These are phyloP conservation scores for Octodonta nipae DNA, from an alignment of 2,888 invertebrate species.

Conservation along the genomic window DNA sequence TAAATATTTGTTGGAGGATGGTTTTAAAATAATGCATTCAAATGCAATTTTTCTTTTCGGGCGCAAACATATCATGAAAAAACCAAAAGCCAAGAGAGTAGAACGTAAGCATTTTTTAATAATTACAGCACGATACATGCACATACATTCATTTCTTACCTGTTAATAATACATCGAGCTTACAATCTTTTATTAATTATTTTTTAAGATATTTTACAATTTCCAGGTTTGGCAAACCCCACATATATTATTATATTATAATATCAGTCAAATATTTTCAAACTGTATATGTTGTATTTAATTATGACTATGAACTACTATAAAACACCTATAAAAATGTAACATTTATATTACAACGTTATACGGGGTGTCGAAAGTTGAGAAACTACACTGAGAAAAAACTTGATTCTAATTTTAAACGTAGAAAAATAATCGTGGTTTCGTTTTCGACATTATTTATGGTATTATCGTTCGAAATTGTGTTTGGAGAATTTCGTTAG, in stretches of 20 bases:
- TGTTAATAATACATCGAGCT: conserved; percentile 31
- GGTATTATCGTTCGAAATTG: too few relatives aligned
- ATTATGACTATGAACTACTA: conserved; percentile 22
- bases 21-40: too few relatives aligned
- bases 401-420: too few relatives aligned
- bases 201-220: conserved; percentile 29
- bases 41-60: too few relatives aligned
- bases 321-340: conserved; percentile 32
- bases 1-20: too few relatives aligned
- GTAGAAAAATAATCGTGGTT: too few relatives aligned
- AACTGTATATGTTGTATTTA: conserved; percentile 1
- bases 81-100: too few relatives aligned
- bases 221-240: conserved; percentile 23
- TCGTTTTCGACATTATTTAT: too few relatives aligned
- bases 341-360: conserved; percentile 34
- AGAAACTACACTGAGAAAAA: too few relatives aligned
- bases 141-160: conserved; percentile 38
- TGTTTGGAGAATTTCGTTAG: too few relatives aligned
- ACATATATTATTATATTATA: too few relatives aligned
- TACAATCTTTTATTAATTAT: conserved; percentile 24
- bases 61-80: too few relatives aligned
- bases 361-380: conserved; percentile 10
- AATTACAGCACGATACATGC: conserved; percentile 38
- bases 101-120: conserved; percentile 28
- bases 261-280: conserved; percentile 26